A percentile compares a stretch with the other conserved stretches of the same genome.
These are phyloP conservation scores for Cotesia chilonis DNA, from an alignment of 1,140 invertebrate genomes.

Conservation along the genomic window DNA sequence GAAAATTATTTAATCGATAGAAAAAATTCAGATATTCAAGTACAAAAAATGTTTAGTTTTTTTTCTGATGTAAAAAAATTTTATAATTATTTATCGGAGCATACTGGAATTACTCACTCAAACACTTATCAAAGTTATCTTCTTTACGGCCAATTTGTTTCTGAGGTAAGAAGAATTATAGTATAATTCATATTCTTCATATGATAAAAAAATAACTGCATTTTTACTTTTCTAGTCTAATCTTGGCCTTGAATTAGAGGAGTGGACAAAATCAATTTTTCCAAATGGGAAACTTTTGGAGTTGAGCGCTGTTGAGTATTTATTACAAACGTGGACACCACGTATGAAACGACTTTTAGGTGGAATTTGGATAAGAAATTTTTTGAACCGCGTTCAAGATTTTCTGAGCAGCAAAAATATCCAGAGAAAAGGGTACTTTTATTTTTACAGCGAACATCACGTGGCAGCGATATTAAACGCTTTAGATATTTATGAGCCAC, in stretches of 20 bases:
- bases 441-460: conserved; percentile 77
- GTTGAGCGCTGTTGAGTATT: conserved; percentile 64
- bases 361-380: conserved; percentile 66
- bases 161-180: background rate
- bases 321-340: conserved; percentile 55
- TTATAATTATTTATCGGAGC: background rate
- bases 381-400: conserved; percentile 56
- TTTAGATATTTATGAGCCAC: conserved; percentile 71
- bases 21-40: conserved; percentile 12
- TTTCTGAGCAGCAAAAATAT: conserved; percentile 52
- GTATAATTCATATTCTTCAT: background rate
- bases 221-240: conserved; percentile 7
- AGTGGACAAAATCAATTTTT: conserved; percentile 31
- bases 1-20: conserved; percentile 29
- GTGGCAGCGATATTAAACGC: conserved; percentile 73
- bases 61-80: conserved; percentile 22
- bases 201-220: too few relatives aligned
- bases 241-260: conserved; percentile 12
- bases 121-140: conserved; percentile 4
- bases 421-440: conserved; percentile 68
- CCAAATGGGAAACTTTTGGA: conserved; percentile 55
- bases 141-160: conserved; percentile 25
- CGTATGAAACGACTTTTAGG: conserved; percentile 57
- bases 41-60: background rate
- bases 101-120: conserved; percentile 30